Base-by-base conservation (phyloP, 2,888 invertebrate genomes). In the Drosophila kuntzei region DNA sequence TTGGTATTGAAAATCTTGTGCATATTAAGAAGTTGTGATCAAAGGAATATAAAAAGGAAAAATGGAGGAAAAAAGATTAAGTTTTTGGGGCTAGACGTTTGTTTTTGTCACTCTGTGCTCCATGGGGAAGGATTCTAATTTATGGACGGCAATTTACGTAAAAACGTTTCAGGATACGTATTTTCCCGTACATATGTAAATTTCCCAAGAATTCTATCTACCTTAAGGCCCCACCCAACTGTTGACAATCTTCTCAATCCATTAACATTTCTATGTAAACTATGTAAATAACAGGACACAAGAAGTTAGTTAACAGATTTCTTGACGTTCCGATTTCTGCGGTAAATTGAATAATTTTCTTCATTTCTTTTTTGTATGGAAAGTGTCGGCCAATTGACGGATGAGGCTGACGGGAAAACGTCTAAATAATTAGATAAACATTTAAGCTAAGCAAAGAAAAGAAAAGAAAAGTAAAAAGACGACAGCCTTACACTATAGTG, bases 351-450 rank as follows among this genome's bases (percentile, higher is more conserved):
- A 81, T 87, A 63, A 18, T 70, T 41, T n/a, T n/a, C n/a, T n/a
- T n/a, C n/a, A n/a, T n/a, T n/a, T n/a, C n/a, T n/a, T 71, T 67
- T 44, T 63, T 59, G 63, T 37, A 37, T 60, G 14, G 55, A 54
- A 62, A 62, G 62, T 76, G 76, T 70, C 63, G 54, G 39, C 14
- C 50, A 77, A 55, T 78, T 60, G 66, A 53, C 54, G 53, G 39
- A 55, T 50, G 59, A 54, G 68, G 57, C 53, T 61, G 70, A 57
- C 63, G 80, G 65, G 46, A 64, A 80, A 73, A 89, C 71, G 79
- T 85, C 87, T 65, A 79, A 88, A 88, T 89, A 89, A 85, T 85
- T 85, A 86, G 89, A 89, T 85, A 89, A 85, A 76, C 89, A 85
- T 88, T 89, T 74, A 72, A 85, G 85, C 68, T 69, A 53, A 69